Percentiles rank a stretch among this genome's conserved stretches.
phyloP scores from a whole-genome alignment of 2,797 vertebrate genomes.

The Mormyrus hasselquistii region DNA sequence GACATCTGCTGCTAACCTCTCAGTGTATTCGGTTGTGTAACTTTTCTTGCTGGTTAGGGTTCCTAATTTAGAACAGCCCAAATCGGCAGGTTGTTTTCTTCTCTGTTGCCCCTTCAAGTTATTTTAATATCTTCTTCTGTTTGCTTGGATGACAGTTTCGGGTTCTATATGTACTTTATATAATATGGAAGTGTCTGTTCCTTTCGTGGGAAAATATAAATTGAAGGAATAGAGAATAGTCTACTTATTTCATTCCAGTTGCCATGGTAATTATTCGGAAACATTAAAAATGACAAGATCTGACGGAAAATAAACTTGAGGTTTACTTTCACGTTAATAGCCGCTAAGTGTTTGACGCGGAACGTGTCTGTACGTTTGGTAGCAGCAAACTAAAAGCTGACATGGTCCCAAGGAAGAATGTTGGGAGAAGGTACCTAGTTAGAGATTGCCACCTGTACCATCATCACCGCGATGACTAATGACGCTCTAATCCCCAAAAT shows the following conservation, averaged over 20 bases:
- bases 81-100: background rate
- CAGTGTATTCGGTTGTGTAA: background rate
- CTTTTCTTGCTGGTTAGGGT: background rate
- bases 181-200: conserved; percentile 34
- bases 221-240: conserved; percentile 19
- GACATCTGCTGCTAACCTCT: background rate
- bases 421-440: background rate
- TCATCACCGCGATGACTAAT: background rate
- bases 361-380: background rate
- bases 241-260: conserved; percentile 21
- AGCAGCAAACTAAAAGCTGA: background rate
- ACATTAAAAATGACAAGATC: conserved; percentile 29
- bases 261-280: conserved; percentile 39
- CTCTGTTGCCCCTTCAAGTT: conserved; percentile 4
- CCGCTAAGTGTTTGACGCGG: background rate
- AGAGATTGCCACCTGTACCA: background rate
- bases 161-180: conserved; percentile 26
- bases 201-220: conserved; percentile 22
- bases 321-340: conserved; percentile 19
- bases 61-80: conserved; percentile 9
- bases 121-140: conserved; percentile 23
- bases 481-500: background rate
- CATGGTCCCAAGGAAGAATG: background rate
- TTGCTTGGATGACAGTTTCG: conserved; percentile 29
- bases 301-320: conserved; percentile 18